These are phyloP conservation scores for Sebastes umbrosus DNA, from an alignment of 2,797 vertebrate species.

Conservation along the genomic window DNA sequence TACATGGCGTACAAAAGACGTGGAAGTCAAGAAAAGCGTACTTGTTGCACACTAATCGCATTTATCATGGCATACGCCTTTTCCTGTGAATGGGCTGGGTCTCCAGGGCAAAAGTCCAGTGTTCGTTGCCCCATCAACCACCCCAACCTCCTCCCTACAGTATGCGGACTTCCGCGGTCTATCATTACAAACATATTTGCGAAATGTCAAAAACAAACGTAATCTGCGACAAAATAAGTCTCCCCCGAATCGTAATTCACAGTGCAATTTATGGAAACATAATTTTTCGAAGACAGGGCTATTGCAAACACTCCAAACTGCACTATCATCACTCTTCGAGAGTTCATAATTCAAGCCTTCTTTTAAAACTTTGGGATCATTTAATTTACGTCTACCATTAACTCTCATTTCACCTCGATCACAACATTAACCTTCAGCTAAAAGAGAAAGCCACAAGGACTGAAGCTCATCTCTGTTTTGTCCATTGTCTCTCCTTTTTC, in stretches of 20 bases:
- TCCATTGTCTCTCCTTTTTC: conserved; percentile 26
- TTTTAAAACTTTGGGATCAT: background rate
- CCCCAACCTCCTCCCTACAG: background rate
- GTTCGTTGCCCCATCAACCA: too few species aligned
- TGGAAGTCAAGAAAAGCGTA: too few species aligned
- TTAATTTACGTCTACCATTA: background rate
- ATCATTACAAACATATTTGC: background rate
- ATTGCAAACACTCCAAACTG: background rate
- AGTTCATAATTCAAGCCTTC: conserved; percentile 38
- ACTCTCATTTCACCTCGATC: background rate
- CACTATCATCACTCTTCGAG: background rate
- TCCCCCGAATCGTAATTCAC: too few species aligned
- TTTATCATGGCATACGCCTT: too few species aligned
- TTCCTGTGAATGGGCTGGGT: too few species aligned
- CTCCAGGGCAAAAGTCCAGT: too few species aligned
- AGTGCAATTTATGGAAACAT: background rate
- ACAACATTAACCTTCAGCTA: background rate
- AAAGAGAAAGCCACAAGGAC: background rate
- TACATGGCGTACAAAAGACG: too few species aligned
- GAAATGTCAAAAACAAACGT: too few species aligned
- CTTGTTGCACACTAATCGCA: too few species aligned
- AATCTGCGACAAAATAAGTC: too few species aligned
- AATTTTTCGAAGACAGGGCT: background rate
- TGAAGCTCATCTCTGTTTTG: background rate
- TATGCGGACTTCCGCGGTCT: background rate